phyloP scores from a whole-genome alignment of 2,113 vertebrate species.

The Noctilio leporinus region DNA sequence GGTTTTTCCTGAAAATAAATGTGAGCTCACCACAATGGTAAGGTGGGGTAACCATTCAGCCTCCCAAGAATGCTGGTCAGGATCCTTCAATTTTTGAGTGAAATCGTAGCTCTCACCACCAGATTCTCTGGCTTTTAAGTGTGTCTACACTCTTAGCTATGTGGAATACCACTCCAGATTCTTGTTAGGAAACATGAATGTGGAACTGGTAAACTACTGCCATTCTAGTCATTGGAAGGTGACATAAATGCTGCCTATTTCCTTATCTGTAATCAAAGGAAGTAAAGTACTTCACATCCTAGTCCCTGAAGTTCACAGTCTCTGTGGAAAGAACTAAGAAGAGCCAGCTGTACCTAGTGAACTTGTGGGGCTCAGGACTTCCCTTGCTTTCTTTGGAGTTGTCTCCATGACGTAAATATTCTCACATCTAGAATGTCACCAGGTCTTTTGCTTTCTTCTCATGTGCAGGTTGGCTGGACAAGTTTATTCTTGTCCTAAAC shows the following conservation, averaged over 20 bases:
- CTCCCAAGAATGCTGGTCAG: not conserved
- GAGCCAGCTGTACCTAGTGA: not conserved
- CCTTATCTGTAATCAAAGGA: not conserved
- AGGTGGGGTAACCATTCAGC: not conserved
- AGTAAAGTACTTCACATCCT: not conserved
- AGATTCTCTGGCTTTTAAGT: not conserved
- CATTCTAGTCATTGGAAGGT: not conserved
- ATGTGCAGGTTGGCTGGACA: not conserved
- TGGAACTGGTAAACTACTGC: not conserved
- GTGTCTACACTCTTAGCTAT: not conserved
- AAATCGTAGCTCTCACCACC: not conserved
- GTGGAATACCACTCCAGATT: not conserved
- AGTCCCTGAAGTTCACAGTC: not conserved
- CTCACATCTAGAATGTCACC: fast-evolving
- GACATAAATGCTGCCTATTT: not conserved
- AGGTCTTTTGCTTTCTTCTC: not conserved
- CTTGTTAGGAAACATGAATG: not conserved
- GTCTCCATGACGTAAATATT: not conserved
- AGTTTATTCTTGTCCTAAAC: not conserved
- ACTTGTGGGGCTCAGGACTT: not conserved
- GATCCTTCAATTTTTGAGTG: not conserved
- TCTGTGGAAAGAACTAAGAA: not conserved
- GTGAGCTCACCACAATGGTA: not conserved
- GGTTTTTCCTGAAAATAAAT: not conserved
- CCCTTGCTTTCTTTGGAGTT: not conserved